Evolutionary conservation across 1,140 invertebrate species (phyloP).

Genomic region (Physella acuta): DNA sequence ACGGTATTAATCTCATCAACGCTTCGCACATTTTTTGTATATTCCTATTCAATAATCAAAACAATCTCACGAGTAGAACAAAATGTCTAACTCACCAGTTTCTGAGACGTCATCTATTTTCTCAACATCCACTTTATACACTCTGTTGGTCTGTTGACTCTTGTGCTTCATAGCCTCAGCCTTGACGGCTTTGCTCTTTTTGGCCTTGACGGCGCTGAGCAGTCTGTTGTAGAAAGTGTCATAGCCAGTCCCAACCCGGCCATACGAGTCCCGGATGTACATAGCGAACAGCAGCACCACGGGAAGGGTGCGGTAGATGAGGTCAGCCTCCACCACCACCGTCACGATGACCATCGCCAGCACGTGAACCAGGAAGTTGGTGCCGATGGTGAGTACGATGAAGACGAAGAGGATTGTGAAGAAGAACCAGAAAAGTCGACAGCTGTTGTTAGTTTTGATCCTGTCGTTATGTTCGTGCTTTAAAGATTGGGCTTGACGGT

Average conservation of each 20-base stretch:
- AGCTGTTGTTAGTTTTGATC: not conserved
- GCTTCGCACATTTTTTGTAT: no score
- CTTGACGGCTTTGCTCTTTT: constrained; percentile 12
- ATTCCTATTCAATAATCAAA: no score
- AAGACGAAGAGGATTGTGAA: constrained; percentile 15
- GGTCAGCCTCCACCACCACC: constrained; percentile 7
- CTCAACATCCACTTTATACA: no score
- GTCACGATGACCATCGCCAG: constrained; percentile 15
- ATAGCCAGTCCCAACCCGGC: constrained; percentile 17
- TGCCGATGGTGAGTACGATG: no score
- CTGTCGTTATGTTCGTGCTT: not conserved
- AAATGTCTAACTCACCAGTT: no score
- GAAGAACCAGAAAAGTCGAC: constrained; percentile 10
- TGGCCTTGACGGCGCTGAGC: not conserved
- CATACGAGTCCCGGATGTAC: constrained; percentile 22
- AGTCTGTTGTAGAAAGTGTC: not conserved
- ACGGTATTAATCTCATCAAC: no score
- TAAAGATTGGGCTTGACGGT: not conserved
- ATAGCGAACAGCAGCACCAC: constrained; percentile 16
- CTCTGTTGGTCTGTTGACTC: constrained; percentile 15
- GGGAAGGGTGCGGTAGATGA: constrained; percentile 19
- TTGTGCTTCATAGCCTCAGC: constrained; percentile 9
- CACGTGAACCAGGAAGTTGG: constrained; percentile 27
- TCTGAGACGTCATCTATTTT: no score
- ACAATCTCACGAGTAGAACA: no score